These are phyloP conservation scores for Drosophila lowei DNA, from an alignment of 1,140 invertebrate species.

Conservation along the genomic window DNA sequence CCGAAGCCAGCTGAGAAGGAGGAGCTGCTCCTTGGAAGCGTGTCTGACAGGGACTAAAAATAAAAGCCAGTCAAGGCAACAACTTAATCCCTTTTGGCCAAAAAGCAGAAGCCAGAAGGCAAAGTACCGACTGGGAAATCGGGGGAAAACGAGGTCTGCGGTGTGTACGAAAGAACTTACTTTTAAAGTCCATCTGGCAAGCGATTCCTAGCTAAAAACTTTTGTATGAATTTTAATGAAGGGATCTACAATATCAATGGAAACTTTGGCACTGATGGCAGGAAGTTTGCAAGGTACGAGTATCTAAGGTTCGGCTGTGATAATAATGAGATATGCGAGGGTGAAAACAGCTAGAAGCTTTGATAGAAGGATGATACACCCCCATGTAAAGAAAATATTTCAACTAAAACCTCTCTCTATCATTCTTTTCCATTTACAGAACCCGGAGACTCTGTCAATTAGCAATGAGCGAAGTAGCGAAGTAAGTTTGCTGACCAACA, in stretches of 20 bases:
- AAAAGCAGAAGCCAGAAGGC: slow-evolving; percentile 40
- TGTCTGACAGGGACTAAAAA: slow-evolving; percentile 52
- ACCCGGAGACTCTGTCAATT: slow-evolving; percentile 47
- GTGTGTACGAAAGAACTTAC: slow-evolving; percentile 30
- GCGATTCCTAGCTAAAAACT: slow-evolving; percentile 56
- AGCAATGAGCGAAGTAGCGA: slow-evolving; percentile 57
- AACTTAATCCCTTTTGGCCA: slow-evolving; percentile 67
- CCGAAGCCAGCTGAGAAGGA: not conserved
- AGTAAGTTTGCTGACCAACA: slow-evolving; percentile 32
- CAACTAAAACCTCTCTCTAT: slow-evolving; percentile 16
- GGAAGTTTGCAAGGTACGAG: no score
- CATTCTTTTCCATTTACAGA: slow-evolving; percentile 31
- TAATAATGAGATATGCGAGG: slow-evolving; percentile 20
- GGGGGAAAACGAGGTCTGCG: not conserved
- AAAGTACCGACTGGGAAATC: slow-evolving; percentile 16
- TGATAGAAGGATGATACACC: not conserved
- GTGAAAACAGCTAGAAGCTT: not conserved
- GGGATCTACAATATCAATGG: no score
- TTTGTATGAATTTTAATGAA: slow-evolving; percentile 33
- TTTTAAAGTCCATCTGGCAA: slow-evolving; percentile 73
- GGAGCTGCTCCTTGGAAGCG: slow-evolving; percentile 11
- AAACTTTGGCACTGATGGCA: no score
- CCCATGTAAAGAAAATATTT: no score
- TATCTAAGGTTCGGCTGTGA: not conserved
- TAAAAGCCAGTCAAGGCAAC: slow-evolving; percentile 67